phyloP scores from a whole-genome alignment of 2,113 vertebrate species.

The Hippotragus niger region DNA sequence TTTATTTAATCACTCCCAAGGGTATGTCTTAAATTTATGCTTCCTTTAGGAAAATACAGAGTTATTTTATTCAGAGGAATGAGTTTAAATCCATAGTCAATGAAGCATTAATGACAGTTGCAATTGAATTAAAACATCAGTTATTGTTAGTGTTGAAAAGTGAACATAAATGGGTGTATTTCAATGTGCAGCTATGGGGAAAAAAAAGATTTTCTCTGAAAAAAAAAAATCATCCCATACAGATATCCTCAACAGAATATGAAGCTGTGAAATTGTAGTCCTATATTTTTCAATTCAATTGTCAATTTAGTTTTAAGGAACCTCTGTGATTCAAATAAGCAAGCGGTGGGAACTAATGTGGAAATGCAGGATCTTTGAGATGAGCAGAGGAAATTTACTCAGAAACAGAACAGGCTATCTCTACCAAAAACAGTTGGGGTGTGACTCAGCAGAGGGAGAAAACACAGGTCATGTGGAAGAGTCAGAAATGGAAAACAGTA shows the following conservation, averaged over 20 bases:
- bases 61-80: background rate
- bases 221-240: constrained; percentile 15
- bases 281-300: constrained; percentile 41
- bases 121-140: constrained; percentile 20
- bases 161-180: background rate
- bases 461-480: background rate
- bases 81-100: background rate
- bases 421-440: background rate
- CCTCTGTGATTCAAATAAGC: constrained; percentile 48
- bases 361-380: constrained; percentile 27
- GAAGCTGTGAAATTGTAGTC: constrained; percentile 27
- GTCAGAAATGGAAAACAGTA: background rate
- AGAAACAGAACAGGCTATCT: constrained; percentile 24
- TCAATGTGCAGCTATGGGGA: background rate
- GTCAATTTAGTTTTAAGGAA: constrained; percentile 43
- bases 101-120: background rate
- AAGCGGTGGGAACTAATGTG: constrained; percentile 16
- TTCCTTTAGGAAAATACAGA: constrained; percentile 11
- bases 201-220: background rate
- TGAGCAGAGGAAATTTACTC: constrained; percentile 44
- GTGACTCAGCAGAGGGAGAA: constrained; percentile 48
- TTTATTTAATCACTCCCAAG: background rate
- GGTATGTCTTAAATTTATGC: background rate
- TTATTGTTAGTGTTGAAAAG: background rate
- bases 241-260: constrained; percentile 27